A percentile compares a stretch with the other conserved stretches of the same genome.
Conservation (phyloP, 2,888 invertebrate genomes). For the Drosophila testacea region DNA sequence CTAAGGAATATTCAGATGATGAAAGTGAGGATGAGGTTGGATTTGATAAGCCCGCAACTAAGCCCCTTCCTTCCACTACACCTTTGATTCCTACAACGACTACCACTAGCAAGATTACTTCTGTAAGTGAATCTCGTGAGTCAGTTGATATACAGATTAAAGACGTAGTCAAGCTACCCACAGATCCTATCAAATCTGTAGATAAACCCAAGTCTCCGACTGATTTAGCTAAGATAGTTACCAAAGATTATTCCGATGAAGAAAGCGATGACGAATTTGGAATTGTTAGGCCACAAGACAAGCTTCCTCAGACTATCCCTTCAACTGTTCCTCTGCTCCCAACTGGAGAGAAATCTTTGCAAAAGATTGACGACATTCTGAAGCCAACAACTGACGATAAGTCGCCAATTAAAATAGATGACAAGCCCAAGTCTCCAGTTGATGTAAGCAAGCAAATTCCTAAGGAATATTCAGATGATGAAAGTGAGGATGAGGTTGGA, state of each 20-base stretch:
- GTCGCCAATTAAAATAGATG: conserved; percentile 13
- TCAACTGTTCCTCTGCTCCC: conserved; percentile 6
- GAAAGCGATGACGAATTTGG: conserved; percentile 32
- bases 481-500: conserved; percentile 21
- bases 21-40: conserved; percentile 21
- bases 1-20: conserved; percentile 24
- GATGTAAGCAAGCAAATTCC: conserved; percentile 7
- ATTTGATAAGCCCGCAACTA: conserved; percentile 10
- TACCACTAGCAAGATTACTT: conserved; percentile 12
- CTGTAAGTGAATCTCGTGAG: conserved; percentile 15
- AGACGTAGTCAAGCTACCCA: conserved; percentile 17
- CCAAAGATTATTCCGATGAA: conserved; percentile 24
- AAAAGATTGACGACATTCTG: conserved; percentile 21
- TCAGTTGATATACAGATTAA: conserved; percentile 15
- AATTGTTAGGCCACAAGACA: conserved; percentile 16
- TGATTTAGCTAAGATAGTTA: conserved; percentile 1
- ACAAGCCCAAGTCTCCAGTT: conserved; percentile 27
- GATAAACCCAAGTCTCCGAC: conserved; percentile 25
- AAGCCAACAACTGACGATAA: conserved; percentile 7
- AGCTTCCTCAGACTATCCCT: neutral
- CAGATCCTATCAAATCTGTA: conserved; percentile 11
- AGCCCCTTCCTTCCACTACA: conserved; percentile 1
- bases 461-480: conserved; percentile 30
- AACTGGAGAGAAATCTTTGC: conserved; percentile 9
- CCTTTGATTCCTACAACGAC: conserved; percentile 7